phyloP scores from a whole-genome alignment of 2,888 invertebrate species.

The Amblyteles armatorius region DNA sequence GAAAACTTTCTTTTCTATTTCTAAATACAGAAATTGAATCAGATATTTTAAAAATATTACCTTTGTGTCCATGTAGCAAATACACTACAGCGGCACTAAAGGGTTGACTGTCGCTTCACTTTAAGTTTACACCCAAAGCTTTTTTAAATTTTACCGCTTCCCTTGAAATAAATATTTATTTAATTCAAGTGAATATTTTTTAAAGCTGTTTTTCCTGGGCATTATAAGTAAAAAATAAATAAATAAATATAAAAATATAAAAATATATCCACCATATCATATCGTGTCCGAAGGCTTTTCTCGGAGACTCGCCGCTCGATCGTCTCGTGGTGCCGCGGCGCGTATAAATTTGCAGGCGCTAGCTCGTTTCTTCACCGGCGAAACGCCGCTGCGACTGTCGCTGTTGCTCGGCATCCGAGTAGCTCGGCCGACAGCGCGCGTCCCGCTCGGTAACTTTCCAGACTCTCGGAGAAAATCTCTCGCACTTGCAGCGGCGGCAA shows the following conservation, averaged over 20 bases:
- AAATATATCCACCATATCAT: background rate
- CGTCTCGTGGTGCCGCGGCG: conserved; percentile 76
- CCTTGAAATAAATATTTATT: too few relatives aligned
- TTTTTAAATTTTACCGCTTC: too few relatives aligned
- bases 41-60: background rate
- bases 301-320: conserved; percentile 13
- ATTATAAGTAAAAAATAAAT: too few relatives aligned
- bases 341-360: conserved; percentile 68
- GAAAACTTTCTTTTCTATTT: too few relatives aligned
- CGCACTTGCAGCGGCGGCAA: background rate
- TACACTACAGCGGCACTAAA: background rate
- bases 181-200: too few relatives aligned
- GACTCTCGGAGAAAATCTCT: conserved; percentile 17
- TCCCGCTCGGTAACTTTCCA: conserved; percentile 69
- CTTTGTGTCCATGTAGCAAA: background rate
- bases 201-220: too few relatives aligned
- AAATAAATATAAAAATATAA: background rate
- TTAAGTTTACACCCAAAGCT: background rate
- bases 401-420: background rate
- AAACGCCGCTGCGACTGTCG: background rate
- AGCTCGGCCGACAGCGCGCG: conserved; percentile 14
- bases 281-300: background rate
- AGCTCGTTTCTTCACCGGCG: conserved; percentile 29
- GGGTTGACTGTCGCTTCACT: background rate
- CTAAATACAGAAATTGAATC: background rate